phyloP scores from a whole-genome alignment of 2,113 vertebrate genomes.

The Clupea harengus region DNA sequence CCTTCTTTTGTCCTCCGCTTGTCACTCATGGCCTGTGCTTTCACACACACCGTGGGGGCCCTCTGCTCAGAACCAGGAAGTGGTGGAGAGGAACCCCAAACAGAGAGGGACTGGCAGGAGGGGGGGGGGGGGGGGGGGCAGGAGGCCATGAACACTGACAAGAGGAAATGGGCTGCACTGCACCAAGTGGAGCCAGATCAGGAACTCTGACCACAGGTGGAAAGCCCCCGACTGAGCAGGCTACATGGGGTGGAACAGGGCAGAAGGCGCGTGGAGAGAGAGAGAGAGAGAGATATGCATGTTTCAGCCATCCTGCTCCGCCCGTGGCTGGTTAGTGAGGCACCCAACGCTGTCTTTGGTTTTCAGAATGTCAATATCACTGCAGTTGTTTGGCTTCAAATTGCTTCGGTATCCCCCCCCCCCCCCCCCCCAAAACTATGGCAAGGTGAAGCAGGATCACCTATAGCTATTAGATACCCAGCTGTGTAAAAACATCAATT shows the following conservation, averaged over 20 bases:
- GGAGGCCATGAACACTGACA: background rate
- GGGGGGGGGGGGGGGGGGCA: background rate
- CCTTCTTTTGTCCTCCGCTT: slow-evolving; percentile 46
- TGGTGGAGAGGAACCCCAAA: background rate
- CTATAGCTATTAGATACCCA: background rate
- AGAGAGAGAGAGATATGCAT: background rate
- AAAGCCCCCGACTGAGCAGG: background rate
- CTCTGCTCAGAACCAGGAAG: background rate
- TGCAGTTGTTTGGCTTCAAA: background rate
- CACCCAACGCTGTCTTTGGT: background rate
- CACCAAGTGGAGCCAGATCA: background rate
- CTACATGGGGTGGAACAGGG: background rate
- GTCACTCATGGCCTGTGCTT: slow-evolving; percentile 43
- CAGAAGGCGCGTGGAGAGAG: background rate
- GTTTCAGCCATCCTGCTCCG: background rate
- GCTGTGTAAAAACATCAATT: slow-evolving; percentile 13
- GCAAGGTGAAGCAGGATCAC: background rate
- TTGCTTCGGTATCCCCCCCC: background rate
- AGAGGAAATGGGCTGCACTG: background rate
- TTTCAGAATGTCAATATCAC: background rate
- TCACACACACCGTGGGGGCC: slow-evolving; percentile 14
- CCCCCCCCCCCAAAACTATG: background rate
- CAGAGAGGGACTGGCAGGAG: background rate
- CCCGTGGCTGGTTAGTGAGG: background rate
- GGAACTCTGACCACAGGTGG: background rate